Base-by-base conservation (phyloP, 2,888 invertebrate species). In the Dexiosoma caninum region DNA sequence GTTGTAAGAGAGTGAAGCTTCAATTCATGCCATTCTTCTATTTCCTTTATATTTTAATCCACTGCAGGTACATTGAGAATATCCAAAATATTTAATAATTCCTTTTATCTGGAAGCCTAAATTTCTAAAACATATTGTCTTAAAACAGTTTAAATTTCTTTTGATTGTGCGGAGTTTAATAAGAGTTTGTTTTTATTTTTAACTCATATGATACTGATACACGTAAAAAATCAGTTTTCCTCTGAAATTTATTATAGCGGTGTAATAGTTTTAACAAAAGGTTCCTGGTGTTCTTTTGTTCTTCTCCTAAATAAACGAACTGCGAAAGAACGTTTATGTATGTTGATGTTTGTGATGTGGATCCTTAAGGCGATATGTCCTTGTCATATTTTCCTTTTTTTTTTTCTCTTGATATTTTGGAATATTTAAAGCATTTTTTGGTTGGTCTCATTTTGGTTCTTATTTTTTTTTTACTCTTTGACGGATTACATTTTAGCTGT, bases 381-480 rank as follows among this genome's bases (percentile, higher is more conserved):
- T 64, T 70, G 64, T 70, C 69, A 70, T 62, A 77, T 57, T 40
- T 64, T 62, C 14, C 40, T 9, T 57, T 77, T 9, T 57, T 77
- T 46, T 32, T 2, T 9, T 59, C 2, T 21, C 5, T 44, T 0
- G 27, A 27, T 42, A 8, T n/a, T 6, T 51, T 51, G 4, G 1
- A 30, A 30, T 51, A 51, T 32, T 19, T 35, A 32, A 32, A 14
- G 12, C 16, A 53, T 23, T 37, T 27, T 59, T 40, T 5, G 27
- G 6, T 3, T 27, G 23, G 10, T 42, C 27, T 0, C 2, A 9
- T 59, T 37, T 59, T 59, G 3, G 10, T 21, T 1, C 3, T 27
- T 10, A 12, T 19, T 14, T 19, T 37, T 2, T 3, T 40, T 59
- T 14, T 49, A 49, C 49, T 59, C 35, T 42, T 27, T 16, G 40